phyloP scores from a whole-genome alignment of 1,140 invertebrate genomes.

The Bombus fervidus region DNA sequence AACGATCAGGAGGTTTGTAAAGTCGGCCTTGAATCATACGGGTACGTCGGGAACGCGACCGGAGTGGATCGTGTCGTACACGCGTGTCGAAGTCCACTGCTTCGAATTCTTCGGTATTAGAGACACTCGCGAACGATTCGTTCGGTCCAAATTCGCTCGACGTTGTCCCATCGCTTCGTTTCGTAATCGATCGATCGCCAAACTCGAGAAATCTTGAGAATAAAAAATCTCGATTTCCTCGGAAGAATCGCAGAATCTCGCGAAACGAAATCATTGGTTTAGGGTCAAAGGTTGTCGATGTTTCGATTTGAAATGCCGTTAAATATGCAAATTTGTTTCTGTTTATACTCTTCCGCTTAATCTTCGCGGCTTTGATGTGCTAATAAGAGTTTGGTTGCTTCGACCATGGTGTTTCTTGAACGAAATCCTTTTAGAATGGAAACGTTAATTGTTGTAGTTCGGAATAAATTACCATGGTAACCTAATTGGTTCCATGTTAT shows the following conservation, averaged over 20 bases:
- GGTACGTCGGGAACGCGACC: constrained; percentile 39
- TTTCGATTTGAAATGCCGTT: background rate
- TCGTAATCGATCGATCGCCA: fast-evolving
- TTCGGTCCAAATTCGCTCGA: background rate
- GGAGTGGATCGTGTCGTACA: constrained; percentile 38
- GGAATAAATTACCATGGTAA: background rate
- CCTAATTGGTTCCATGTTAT: background rate
- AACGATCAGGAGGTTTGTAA: constrained; percentile 63
- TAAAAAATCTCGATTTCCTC: too few species aligned
- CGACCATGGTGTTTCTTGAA: background rate
- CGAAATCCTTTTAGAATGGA: constrained; percentile 2
- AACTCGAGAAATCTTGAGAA: fast-evolving
- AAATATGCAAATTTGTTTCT: background rate
- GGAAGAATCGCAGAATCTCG: too few species aligned
- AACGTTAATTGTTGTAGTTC: constrained; percentile 5
- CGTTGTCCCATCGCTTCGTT: background rate
- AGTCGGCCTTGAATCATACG: constrained; percentile 68
- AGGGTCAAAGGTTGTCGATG: too few species aligned
- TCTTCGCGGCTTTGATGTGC: background rate
- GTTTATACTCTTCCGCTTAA: background rate
- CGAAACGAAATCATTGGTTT: too few species aligned
- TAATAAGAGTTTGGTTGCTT: background rate
- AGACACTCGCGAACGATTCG: constrained; percentile 27
- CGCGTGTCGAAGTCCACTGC: constrained; percentile 34
- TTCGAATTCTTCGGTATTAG: constrained; percentile 60